A percentile compares a stretch with the other conserved stretches of the same genome.
Evolutionary conservation across 2,113 vertebrate genomes (phyloP).

Genomic region (Paradoxurus hermaphroditus): DNA sequence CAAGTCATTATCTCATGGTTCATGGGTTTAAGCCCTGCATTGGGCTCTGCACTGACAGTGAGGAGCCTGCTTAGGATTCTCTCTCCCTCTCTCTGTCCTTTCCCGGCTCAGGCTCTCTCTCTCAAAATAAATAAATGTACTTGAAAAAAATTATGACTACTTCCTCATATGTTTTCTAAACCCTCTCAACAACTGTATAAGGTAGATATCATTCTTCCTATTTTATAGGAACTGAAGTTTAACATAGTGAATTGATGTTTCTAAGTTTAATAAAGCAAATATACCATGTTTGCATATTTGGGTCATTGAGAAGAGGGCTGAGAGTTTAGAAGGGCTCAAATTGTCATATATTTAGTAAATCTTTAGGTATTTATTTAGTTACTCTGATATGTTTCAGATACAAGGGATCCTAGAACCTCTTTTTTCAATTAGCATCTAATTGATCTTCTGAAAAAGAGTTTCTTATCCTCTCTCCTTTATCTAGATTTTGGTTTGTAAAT

Average conservation of each 20-base stretch:
- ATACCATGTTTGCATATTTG: background rate
- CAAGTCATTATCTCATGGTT: too few species aligned
- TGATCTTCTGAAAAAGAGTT: background rate
- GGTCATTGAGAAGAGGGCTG: background rate
- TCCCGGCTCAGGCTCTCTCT: too few species aligned
- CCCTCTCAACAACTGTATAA: background rate
- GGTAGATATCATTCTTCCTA: background rate
- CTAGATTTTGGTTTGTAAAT: background rate
- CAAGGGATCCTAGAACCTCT: background rate
- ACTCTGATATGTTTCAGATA: background rate
- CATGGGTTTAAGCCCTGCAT: too few species aligned
- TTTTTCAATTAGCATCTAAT: background rate
- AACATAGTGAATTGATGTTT: background rate
- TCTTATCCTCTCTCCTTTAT: background rate
- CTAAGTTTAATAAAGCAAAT: background rate
- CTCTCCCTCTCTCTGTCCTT: too few species aligned
- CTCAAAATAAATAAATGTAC: too few species aligned
- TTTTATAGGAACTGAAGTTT: background rate
- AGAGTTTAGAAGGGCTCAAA: background rate
- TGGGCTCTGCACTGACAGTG: too few species aligned
- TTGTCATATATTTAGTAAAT: background rate
- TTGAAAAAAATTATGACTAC: background rate
- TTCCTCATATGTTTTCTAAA: background rate
- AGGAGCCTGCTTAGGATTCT: too few species aligned
- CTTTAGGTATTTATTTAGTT: conserved; percentile 12